Evolutionary conservation across 2,888 invertebrate genomes (phyloP).

Genomic region (Dioctria linearis): DNA sequence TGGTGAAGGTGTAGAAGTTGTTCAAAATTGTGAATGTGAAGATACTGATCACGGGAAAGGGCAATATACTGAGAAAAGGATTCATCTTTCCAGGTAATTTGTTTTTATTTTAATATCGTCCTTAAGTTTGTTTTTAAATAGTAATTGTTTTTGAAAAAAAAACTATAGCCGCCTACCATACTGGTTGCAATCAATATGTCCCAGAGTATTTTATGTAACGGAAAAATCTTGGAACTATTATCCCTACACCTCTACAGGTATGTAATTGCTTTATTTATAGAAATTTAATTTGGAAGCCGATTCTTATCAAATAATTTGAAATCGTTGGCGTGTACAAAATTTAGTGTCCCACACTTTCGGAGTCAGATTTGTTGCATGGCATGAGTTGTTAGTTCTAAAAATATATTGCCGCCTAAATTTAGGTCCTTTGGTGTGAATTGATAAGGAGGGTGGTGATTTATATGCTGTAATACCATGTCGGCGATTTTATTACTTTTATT

Average conservation of each 20-base stretch:
- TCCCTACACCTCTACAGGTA: constrained; percentile 89
- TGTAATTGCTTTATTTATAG: constrained; percentile 59
- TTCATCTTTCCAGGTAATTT: constrained; percentile 86
- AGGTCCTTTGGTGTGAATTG: too few relatives aligned
- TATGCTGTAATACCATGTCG: too few relatives aligned
- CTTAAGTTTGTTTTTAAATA: not conserved
- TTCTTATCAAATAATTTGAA: not conserved
- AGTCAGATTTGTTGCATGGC: not conserved
- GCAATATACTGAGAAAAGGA: constrained; percentile 91
- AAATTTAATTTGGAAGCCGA: not conserved
- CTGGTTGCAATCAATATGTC: constrained; percentile 90
- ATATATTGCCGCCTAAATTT: not conserved
- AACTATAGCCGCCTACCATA: constrained; percentile 84
- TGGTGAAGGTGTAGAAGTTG: constrained; percentile 93
- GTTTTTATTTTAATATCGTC: too few relatives aligned
- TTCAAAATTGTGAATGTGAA: constrained; percentile 85
- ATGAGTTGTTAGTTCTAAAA: constrained; percentile 1
- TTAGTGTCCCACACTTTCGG: not conserved
- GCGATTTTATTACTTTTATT: too few relatives aligned
- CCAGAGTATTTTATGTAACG: constrained; percentile 92
- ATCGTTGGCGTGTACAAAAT: too few relatives aligned
- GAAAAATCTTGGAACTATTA: constrained; percentile 97
- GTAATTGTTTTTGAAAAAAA: not conserved
- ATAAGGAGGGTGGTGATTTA: too few relatives aligned
- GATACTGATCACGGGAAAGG: constrained; percentile 87